A percentile compares a stretch with the other conserved stretches of the same genome.
Conservation (phyloP, 2,797 vertebrate species). For the Vultur gryphus region DNA sequence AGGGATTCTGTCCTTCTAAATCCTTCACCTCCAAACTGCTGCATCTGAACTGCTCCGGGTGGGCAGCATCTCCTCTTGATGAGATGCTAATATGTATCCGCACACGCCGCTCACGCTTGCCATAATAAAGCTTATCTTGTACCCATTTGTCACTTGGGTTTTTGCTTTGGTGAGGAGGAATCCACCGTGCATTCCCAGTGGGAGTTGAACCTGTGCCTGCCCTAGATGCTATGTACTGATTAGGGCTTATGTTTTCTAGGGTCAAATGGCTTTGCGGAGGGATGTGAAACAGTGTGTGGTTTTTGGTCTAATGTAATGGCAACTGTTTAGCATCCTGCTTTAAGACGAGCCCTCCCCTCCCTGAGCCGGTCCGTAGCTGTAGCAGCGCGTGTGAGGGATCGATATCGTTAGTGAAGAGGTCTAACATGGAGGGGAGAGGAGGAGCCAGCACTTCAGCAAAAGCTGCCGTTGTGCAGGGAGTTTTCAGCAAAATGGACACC, state of each 20-base stretch:
- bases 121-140: neutral
- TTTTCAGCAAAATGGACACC: neutral
- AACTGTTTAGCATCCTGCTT: neutral
- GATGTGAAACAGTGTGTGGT: neutral
- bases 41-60: neutral
- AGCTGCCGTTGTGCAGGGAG: neutral
- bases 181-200: neutral
- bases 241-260: neutral
- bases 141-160: neutral
- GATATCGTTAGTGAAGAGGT: neutral
- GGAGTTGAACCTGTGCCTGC: neutral
- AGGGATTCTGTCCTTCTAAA: slow-evolving; percentile 18
- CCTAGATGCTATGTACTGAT: neutral
- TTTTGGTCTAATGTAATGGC: neutral
- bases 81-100: neutral
- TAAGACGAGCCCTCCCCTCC: neutral
- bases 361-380: neutral
- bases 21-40: slow-evolving; percentile 25
- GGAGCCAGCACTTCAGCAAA: neutral
- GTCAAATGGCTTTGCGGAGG: neutral
- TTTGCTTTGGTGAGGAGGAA: neutral
- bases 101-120: neutral
- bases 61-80: neutral
- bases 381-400: neutral
- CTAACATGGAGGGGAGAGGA: slow-evolving; percentile 24